phyloP scores from a whole-genome alignment of 2,113 vertebrate genomes.

The Gila orcuttii region DNA sequence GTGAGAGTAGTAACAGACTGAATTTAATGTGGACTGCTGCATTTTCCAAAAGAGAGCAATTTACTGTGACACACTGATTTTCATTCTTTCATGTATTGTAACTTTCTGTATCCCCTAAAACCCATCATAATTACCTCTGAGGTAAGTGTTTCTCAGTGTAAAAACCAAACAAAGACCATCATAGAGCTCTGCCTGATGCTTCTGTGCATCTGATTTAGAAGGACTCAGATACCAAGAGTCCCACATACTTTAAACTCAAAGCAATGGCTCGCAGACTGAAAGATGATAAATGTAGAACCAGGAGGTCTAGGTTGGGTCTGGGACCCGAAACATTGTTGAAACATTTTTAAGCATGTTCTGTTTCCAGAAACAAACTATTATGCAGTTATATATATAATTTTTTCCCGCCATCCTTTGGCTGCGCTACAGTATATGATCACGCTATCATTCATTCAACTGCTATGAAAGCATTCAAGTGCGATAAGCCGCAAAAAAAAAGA shows the following conservation, averaged over 20 bases:
- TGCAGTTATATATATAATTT: too few species aligned
- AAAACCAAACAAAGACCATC: neutral
- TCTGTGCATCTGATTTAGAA: neutral
- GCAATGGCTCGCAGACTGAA: neutral
- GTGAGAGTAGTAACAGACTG: slow-evolving; percentile 35
- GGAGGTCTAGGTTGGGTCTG: neutral
- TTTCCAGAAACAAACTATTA: neutral
- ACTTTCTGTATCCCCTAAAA: slow-evolving; percentile 3
- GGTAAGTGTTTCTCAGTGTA: neutral
- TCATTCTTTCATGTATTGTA: slow-evolving; percentile 38
- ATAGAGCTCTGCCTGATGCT: neutral
- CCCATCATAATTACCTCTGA: slow-evolving; percentile 30
- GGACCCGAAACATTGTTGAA: neutral
- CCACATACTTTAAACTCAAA: neutral
- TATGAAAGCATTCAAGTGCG: too few species aligned
- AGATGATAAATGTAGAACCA: slow-evolving; percentile 37
- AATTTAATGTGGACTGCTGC: slow-evolving; percentile 52
- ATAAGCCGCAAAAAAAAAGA: too few species aligned
- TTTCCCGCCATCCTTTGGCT: too few species aligned
- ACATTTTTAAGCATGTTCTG: neutral
- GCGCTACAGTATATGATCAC: too few species aligned
- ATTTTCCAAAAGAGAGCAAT: slow-evolving; percentile 50
- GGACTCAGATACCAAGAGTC: neutral
- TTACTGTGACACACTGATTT: slow-evolving; percentile 56
- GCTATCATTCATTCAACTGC: too few species aligned